Evolutionary conservation across 2,888 invertebrate genomes (phyloP).

Genomic region (Lepidonotus clava): DNA sequence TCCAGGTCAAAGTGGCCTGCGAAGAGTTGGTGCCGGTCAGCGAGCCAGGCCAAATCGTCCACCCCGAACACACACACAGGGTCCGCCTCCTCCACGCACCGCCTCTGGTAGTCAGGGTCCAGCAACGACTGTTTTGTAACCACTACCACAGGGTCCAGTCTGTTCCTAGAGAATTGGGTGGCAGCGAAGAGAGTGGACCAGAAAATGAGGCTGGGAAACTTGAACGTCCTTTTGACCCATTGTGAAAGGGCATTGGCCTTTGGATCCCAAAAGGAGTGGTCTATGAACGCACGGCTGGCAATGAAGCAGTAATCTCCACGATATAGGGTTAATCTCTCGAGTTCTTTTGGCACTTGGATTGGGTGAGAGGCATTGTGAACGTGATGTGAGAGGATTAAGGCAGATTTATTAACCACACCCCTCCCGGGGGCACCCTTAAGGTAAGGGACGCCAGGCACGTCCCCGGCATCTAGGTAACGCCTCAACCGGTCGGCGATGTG

Average conservation of each 20-base stretch:
- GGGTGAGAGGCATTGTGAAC: not conserved
- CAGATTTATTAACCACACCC: too few relatives aligned
- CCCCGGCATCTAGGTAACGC: not conserved
- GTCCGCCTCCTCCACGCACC: slow-evolving; percentile 20
- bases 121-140: slow-evolving; percentile 15
- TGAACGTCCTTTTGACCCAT: not conserved
- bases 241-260: not conserved
- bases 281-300: not conserved
- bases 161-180: not conserved
- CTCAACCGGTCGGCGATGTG: not conserved
- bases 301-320: slow-evolving; percentile 32
- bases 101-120: not conserved
- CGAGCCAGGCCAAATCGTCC: slow-evolving; percentile 31
- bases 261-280: not conserved
- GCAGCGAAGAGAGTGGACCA: slow-evolving; percentile 15
- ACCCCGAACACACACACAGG: slow-evolving; percentile 33
- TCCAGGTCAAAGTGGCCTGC: slow-evolving; percentile 21
- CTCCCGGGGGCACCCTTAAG: too few relatives aligned
- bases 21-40: not conserved
- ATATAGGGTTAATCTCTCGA: not conserved
- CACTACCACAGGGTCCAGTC: not conserved
- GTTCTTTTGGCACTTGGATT: not conserved
- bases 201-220: not conserved
- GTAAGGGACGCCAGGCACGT: slow-evolving; percentile 12
- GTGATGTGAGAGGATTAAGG: not conserved